A percentile compares a stretch with the other conserved stretches of the same genome.
Conservation (phyloP, 2,888 invertebrate genomes). For the Tetramorium bicarinatum region DNA sequence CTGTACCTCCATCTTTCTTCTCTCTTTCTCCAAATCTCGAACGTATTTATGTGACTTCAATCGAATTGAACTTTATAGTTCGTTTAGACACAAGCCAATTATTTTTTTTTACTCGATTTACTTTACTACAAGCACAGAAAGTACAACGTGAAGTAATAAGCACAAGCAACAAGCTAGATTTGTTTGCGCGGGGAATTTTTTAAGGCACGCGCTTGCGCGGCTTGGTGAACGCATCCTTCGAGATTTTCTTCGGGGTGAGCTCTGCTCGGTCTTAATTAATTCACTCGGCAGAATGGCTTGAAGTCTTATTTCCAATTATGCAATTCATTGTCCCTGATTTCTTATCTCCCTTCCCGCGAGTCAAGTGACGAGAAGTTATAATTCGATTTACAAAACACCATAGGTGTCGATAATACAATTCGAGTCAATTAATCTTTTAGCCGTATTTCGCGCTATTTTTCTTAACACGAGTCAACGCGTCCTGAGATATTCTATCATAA, state of each 20-base stretch:
- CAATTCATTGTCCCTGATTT: background rate
- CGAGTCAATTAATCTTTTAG: no score
- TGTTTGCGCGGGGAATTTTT: conserved; percentile 15
- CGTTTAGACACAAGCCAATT: background rate
- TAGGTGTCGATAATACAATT: background rate
- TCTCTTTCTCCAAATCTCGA: background rate
- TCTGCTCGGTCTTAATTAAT: background rate
- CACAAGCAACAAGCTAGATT: background rate
- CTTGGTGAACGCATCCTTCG: background rate
- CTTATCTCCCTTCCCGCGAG: background rate
- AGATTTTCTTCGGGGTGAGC: background rate
- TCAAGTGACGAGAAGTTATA: background rate
- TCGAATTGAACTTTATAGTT: background rate
- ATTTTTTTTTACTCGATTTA: background rate
- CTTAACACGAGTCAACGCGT: no score
- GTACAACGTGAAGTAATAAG: background rate
- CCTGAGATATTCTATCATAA: no score
- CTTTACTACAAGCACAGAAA: background rate
- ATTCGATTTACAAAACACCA: background rate
- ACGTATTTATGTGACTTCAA: background rate
- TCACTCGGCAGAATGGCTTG: background rate
- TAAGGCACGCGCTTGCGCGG: conserved; percentile 30
- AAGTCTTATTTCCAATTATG: background rate
- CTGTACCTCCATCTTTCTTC: no score
- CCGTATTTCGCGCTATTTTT: no score